phyloP scores from a whole-genome alignment of 2,888 invertebrate species.

The Torymus tubicola region DNA sequence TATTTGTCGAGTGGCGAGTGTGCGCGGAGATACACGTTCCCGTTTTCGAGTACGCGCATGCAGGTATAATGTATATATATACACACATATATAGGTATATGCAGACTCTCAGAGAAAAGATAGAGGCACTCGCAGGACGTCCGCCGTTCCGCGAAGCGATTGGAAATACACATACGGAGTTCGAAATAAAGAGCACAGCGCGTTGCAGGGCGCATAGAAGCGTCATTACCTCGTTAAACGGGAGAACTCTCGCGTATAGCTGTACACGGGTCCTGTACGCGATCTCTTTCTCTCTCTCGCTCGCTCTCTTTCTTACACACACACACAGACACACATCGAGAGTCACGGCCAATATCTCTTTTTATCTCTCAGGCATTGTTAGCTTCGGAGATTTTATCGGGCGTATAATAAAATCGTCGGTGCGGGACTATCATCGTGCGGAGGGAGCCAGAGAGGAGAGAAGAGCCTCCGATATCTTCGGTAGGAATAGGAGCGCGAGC shows the following conservation, averaged over 20 bases:
- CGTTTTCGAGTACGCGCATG: conserved; percentile 18
- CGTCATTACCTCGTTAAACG: conserved; percentile 63
- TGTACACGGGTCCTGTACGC: neutral
- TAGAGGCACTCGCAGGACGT: too few relatives aligned
- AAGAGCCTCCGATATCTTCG: too few relatives aligned
- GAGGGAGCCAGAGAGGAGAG: neutral
- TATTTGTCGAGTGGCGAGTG: conserved; percentile 13
- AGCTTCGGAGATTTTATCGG: conserved; percentile 49
- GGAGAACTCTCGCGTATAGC: neutral
- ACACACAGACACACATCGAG: neutral
- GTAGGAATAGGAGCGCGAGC: too few relatives aligned
- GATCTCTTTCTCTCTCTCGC: conserved; percentile 1
- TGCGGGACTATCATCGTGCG: conserved; percentile 19
- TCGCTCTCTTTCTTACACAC: neutral
- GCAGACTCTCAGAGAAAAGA: conserved; percentile 51
- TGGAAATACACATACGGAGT: conserved; percentile 56
- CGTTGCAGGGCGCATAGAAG: conserved; percentile 49
- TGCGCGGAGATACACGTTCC: conserved; percentile 16
- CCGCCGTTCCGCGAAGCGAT: conserved; percentile 64
- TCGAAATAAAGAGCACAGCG: conserved; percentile 61
- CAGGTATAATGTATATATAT: neutral
- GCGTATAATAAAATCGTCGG: conserved; percentile 49
- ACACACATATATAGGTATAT: neutral
- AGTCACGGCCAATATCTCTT: conserved; percentile 27
- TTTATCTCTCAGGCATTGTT: conserved; percentile 47